phyloP scores from a whole-genome alignment of 2,113 vertebrate species.

The Syngnathus typhle region DNA sequence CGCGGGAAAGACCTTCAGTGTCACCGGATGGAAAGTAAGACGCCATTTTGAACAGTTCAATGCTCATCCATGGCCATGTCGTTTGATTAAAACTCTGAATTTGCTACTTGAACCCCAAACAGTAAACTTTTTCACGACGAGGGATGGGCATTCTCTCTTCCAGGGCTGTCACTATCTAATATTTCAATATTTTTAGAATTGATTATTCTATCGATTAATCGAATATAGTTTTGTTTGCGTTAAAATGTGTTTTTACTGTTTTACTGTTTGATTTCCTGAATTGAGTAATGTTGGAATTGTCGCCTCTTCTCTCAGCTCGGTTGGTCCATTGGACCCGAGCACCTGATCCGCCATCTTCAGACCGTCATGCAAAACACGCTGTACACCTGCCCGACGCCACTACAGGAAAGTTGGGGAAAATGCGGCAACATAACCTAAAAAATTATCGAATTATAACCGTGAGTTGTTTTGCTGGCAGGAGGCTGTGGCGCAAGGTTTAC shows the following conservation, averaged over 20 bases:
- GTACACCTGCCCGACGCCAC: conserved; percentile 87
- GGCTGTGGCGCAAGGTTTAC: conserved; percentile 83
- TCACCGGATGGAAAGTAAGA: conserved; percentile 94
- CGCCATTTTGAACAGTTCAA: background rate
- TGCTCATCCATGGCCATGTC: background rate
- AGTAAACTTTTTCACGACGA: too few species aligned
- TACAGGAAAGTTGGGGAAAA: conserved; percentile 72
- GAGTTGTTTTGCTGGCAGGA: conserved; percentile 69
- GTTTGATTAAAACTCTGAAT: background rate
- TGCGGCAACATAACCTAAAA: background rate
- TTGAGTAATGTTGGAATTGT: background rate
- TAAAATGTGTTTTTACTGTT: too few species aligned
- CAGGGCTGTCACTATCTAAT: background rate
- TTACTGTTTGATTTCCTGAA: background rate
- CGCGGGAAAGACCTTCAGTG: conserved; percentile 91
- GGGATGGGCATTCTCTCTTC: too few species aligned
- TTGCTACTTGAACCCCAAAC: background rate
- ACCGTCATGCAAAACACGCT: conserved; percentile 88
- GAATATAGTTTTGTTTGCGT: too few species aligned
- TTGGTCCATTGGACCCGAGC: conserved; percentile 87
- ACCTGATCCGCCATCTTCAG: conserved; percentile 90
- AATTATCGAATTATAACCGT: background rate
- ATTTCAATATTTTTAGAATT: background rate
- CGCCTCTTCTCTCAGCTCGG: conserved; percentile 73
- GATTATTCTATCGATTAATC: too few species aligned